phyloP scores from a whole-genome alignment of 2,797 vertebrate species.

The Leucoraja ocellata region DNA sequence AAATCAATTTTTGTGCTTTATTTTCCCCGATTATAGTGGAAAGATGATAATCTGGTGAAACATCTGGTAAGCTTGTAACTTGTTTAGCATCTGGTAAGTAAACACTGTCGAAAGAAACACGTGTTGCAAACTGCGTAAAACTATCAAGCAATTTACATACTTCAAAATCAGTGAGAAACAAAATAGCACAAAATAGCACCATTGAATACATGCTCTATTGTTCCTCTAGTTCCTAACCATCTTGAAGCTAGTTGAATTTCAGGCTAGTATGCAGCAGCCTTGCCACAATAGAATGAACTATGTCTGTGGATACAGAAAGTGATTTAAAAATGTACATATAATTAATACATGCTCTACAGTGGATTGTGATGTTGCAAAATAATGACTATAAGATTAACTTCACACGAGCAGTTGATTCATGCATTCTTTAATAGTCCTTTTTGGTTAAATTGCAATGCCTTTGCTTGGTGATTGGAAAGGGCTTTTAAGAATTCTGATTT shows the following conservation, averaged over 20 bases:
- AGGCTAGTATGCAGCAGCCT: neutral
- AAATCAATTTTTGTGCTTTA: neutral
- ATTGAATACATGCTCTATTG: neutral
- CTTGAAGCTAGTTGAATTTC: neutral
- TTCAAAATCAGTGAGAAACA: neutral
- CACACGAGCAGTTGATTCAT: neutral
- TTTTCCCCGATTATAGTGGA: neutral
- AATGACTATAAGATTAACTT: neutral
- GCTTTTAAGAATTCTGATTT: neutral
- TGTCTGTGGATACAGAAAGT: neutral
- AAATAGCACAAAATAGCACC: neutral
- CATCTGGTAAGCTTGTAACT: neutral
- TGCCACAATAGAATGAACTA: neutral
- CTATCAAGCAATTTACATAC: neutral
- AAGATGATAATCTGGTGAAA: neutral
- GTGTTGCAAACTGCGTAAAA: neutral
- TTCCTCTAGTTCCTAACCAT: neutral
- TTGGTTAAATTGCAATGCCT: neutral
- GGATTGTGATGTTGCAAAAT: neutral
- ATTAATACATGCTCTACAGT: neutral
- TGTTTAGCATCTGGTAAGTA: neutral
- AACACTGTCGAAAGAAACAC: neutral
- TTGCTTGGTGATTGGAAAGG: neutral
- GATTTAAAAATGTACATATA: neutral
- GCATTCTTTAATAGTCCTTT: neutral